Percentiles rank a stretch among this genome's conserved stretches.
phyloP scores from a whole-genome alignment of 2,888 invertebrate genomes.

The Lepas anatifera region DNA sequence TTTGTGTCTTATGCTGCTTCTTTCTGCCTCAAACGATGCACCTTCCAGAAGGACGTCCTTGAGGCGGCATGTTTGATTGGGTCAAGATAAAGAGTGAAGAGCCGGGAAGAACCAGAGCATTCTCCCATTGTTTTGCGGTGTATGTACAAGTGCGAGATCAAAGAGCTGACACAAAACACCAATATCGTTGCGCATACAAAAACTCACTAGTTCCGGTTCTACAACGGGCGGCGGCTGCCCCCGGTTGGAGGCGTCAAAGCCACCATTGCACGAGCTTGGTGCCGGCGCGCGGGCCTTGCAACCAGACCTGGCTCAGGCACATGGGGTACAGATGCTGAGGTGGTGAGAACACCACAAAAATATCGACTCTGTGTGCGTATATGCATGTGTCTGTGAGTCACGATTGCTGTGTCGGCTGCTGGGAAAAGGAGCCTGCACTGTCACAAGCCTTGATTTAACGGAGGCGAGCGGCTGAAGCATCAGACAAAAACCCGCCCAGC shows the following conservation, averaged over 20 bases:
- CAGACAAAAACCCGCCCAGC: too few species aligned
- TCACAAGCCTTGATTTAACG: conserved; percentile 2
- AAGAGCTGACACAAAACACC: not conserved
- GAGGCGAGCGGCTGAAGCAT: not conserved
- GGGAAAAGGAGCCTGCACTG: not conserved
- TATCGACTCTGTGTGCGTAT: not conserved
- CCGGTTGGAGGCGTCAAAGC: too few species aligned
- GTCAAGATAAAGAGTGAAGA: too few species aligned
- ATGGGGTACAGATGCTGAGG: not conserved
- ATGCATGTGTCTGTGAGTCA: not conserved
- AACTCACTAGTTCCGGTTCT: not conserved
- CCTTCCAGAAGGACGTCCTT: too few species aligned
- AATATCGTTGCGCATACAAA: conserved; percentile 6
- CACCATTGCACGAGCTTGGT: not conserved
- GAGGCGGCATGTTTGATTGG: too few species aligned
- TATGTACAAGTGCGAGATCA: conserved; percentile 2
- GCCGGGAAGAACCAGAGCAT: not conserved
- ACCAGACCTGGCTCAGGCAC: not conserved
- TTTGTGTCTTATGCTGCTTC: conserved; percentile 1
- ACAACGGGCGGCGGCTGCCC: not conserved
- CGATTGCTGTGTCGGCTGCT: not conserved
- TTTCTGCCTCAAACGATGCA: not conserved
- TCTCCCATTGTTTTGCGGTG: too few species aligned
- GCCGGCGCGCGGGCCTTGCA: not conserved
- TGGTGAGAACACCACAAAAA: not conserved